A percentile compares a stretch with the other conserved stretches of the same genome.
Evolutionary conservation across 2,888 invertebrate species (phyloP).

Genomic region (Trichopoda pennipes): DNA sequence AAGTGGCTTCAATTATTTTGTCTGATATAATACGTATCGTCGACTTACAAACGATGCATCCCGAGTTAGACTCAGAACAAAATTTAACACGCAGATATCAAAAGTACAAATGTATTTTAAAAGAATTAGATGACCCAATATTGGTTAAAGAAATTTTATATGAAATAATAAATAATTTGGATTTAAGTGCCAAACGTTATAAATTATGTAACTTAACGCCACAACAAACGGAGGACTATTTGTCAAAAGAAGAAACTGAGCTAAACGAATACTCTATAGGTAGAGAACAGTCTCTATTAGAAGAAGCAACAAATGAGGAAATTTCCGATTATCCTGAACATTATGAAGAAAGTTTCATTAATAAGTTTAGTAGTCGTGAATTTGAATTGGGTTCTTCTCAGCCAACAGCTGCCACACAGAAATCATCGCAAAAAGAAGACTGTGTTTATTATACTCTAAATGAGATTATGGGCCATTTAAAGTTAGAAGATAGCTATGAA

Average conservation of each 20-base stretch:
- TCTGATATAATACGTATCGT: slow-evolving; percentile 74
- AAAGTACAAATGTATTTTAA: slow-evolving; percentile 72
- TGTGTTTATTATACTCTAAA: slow-evolving; percentile 63
- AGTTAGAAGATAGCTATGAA: slow-evolving; percentile 74
- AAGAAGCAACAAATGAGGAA: background rate
- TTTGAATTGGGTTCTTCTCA: background rate
- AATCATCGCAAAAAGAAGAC: slow-evolving; percentile 15
- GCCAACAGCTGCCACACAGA: slow-evolving; percentile 24
- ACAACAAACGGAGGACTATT: background rate
- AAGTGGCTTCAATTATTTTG: slow-evolving; percentile 72
- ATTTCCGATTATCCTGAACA: background rate
- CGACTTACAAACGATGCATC: slow-evolving; percentile 66
- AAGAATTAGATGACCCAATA: slow-evolving; percentile 60
- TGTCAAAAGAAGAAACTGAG: background rate
- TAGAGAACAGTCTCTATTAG: background rate
- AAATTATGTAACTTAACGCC: slow-evolving; percentile 55
- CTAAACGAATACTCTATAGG: background rate
- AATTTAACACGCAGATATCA: slow-evolving; percentile 74
- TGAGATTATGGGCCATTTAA: slow-evolving; percentile 70
- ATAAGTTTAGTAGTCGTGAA: slow-evolving; percentile 19
- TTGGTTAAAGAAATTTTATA: slow-evolving; percentile 71
- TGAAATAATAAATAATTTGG: slow-evolving; percentile 74
- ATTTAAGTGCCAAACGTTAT: slow-evolving; percentile 71
- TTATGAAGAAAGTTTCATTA: slow-evolving; percentile 17
- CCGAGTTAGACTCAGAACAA: slow-evolving; percentile 65